Base-by-base conservation (phyloP, 2,888 invertebrate species). In the Parelbella ahira region DNA sequence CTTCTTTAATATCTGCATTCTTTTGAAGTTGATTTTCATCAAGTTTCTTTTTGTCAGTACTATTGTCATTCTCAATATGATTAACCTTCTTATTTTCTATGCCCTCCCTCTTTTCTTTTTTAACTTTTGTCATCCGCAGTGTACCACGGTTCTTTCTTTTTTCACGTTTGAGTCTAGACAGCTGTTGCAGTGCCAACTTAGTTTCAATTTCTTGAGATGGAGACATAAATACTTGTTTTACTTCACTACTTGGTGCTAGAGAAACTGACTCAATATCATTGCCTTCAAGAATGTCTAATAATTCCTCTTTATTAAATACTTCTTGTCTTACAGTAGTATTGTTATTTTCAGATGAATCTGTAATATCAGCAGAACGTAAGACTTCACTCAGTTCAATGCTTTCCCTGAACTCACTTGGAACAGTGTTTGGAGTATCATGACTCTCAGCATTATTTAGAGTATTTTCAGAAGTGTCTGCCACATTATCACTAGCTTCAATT, bases 241-340 rank as follows among this genome's bases (percentile, higher is more conserved):
- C 53, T 7, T 51, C 41, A 23, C 43, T 33, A 8, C 20, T 33
- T 21, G 32, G 57, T 33, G 51, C 54, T 23, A 62, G 38, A 20
- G 56, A 50, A 34, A 54, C 46, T 28, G 67, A 51, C 29, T 64
- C 64, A 5, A 54, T 51, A 65, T 82, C 75, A 65, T 86, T 86
- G 1, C 87, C 87, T 58, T 87, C 76, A 43, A 87, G 63, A 46
- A 87, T 87, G 50, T 86, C 83, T 30, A 87, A 53, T 11, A 87
- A 50, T 49, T 87, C 86, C 50, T 87, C 86, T 53, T 87, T 87
- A 50, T 87, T 87, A 47, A 87, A 83, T 6, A 87, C 75, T 57
- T 84, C 82, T 48, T 82, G 74, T 43, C 69, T 65, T 2, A 53
- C 51, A 23, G 63, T 37, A 56, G 73, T 65, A 45, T 82, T 82